phyloP scores from a whole-genome alignment of 2,113 vertebrate genomes.

The Corythoichthys intestinalis region DNA sequence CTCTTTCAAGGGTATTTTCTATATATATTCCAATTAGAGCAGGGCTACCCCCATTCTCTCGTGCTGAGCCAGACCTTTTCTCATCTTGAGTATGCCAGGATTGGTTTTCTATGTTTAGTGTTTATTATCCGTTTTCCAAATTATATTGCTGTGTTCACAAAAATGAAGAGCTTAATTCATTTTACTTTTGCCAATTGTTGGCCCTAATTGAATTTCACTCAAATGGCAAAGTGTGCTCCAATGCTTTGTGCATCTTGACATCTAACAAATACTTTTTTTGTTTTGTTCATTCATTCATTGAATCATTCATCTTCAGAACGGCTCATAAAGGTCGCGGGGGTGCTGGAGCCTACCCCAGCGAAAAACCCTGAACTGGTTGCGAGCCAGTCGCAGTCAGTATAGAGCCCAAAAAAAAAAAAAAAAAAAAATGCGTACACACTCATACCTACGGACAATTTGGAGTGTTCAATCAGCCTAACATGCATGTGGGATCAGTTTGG shows the following conservation, averaged over 20 bases:
- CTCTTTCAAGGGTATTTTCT: constrained; percentile 7
- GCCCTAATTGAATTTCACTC: constrained; percentile 13
- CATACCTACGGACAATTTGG: too few species aligned
- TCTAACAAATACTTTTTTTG: constrained; percentile 8
- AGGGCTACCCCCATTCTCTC: background rate
- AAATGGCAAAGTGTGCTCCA: constrained; percentile 5
- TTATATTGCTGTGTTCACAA: background rate
- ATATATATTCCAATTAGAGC: constrained; percentile 10
- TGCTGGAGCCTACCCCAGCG: too few species aligned
- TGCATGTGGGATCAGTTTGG: too few species aligned
- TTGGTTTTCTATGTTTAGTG: too few species aligned
- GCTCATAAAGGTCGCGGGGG: too few species aligned
- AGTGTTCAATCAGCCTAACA: too few species aligned
- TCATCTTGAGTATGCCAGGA: background rate
- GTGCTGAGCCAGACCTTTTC: background rate
- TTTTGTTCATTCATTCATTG: too few species aligned
- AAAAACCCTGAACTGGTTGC: too few species aligned
- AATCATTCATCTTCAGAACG: too few species aligned
- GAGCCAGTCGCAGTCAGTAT: too few species aligned
- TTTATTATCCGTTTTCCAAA: background rate
- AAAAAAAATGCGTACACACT: too few species aligned
- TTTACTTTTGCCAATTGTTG: constrained; percentile 4
- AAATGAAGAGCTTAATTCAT: background rate
- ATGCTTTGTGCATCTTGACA: constrained; percentile 2
- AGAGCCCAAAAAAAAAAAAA: too few species aligned